Conservation (phyloP, 2,113 vertebrate species). For the Odocoileus hemionus region DNA sequence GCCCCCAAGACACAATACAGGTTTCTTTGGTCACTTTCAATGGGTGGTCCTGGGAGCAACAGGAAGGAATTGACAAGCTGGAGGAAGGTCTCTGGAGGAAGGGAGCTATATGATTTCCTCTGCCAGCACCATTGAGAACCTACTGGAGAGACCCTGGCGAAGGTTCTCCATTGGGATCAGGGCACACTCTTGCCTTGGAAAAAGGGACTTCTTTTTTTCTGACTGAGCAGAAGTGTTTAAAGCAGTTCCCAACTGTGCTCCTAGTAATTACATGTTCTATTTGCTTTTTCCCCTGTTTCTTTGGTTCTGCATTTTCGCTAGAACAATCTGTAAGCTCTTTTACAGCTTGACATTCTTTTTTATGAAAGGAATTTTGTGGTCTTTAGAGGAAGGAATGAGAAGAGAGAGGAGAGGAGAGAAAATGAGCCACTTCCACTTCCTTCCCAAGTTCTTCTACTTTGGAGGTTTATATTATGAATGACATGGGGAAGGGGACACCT, state of each 20-base stretch:
- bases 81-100: not conserved
- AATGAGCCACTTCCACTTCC: not conserved
- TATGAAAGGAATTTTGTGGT: not conserved
- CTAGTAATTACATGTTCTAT: constrained; percentile 12
- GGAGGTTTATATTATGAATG: not conserved
- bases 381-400: not conserved
- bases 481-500: not conserved
- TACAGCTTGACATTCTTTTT: not conserved
- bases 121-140: not conserved
- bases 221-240: not conserved
- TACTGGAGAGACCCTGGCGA: not conserved
- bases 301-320: constrained; percentile 6
- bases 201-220: not conserved
- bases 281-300: not conserved
- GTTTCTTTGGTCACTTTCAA: constrained; percentile 34
- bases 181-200: not conserved
- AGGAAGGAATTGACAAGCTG: not conserved
- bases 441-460: not conserved
- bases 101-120: not conserved
- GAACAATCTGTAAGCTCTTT: constrained; percentile 24
- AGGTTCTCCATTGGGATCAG: not conserved
- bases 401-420: not conserved
- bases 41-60: not conserved
- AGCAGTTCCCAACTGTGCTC: not conserved
- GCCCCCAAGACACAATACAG: not conserved